Evolutionary conservation across 2,797 vertebrate genomes (phyloP), one percentile per base, ranked within the genome.

Genomic region (Falco naumanni): DNA sequence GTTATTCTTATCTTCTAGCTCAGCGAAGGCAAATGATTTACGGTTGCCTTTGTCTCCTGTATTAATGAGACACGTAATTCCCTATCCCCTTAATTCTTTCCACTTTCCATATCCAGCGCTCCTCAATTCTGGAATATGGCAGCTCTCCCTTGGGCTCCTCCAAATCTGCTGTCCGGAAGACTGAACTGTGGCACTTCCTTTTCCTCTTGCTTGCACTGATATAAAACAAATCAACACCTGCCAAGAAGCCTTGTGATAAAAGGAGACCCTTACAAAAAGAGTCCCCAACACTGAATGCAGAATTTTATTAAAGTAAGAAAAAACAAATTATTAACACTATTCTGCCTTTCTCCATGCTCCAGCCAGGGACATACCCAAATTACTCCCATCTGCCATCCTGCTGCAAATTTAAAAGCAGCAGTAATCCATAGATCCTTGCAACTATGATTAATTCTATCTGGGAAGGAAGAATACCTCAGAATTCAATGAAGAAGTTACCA

Each of bases 401-500:
- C 69, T 94, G 88, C 50, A 87, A 89, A 85, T 93, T 83, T 87
- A 94, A 92, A 93, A 92, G 84, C 64, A 88, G 79, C 89, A 84
- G 31, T 76, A 95, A 87, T 87, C 86, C 94, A 93, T 74, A 93
- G 86, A 96, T 93, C 50, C 66, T 87, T 91, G 43, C 68, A 95
- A 64, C 59, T 83, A 78, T 90, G 90, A 94, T 94, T 93, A 96
- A 94, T 94, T 96, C 92, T 96, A 95, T 96, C 90, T 89, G 90
- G 79, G 72, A 91, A 89, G 69, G 86, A 95, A 95, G 54, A 85
- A 96, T 95, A 80, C 61, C 84, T 91, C 93, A 90, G 61, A 87
- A 95, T 94, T 93, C 92, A 96, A 96, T 95, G 84, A 89, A 95
- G 54, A 77, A 93, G 37, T 93, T 92, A 93, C 96, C 86, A 92